Conservation (phyloP, 1,140 invertebrate genomes). For the Drosophila seguyi region DNA sequence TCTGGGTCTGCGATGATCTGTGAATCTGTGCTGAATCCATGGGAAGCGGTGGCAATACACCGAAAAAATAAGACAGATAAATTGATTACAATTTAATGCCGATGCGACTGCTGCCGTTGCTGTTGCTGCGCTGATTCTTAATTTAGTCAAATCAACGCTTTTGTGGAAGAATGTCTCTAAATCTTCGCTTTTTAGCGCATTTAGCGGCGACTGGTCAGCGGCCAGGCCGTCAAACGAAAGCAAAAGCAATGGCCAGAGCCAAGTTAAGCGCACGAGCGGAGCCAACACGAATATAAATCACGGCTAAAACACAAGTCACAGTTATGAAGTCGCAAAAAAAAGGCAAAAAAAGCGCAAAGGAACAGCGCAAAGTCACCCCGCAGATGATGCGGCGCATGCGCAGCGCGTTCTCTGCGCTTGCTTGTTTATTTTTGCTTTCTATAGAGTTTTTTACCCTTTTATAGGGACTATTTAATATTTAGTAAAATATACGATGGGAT, state of each 20-base stretch:
- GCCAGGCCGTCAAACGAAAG: conserved; percentile 32
- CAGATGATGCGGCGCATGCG: conserved; percentile 55
- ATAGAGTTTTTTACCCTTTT: conserved; percentile 1
- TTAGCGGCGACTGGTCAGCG: conserved; percentile 47
- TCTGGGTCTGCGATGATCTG: conserved; percentile 56
- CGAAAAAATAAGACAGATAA: conserved; percentile 39
- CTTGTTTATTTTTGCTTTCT: conserved; percentile 3
- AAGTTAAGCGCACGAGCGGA: conserved; percentile 36
- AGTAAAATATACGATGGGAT: not conserved
- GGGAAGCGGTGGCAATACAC: conserved; percentile 36
- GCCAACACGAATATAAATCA: conserved; percentile 41
- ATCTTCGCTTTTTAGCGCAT: conserved; percentile 61
- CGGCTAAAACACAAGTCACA: conserved; percentile 48
- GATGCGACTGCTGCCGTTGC: conserved; percentile 18
- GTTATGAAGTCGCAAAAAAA: conserved; percentile 41
- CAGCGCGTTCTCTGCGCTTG: conserved; percentile 31
- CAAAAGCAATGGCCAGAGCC: conserved; percentile 50
- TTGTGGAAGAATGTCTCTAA: conserved; percentile 63
- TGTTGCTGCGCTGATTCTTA: conserved; percentile 38
- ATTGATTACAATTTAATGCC: conserved; percentile 74
- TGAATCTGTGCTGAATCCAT: conserved; percentile 47
- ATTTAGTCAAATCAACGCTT: conserved; percentile 79
- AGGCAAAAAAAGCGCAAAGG: conserved; percentile 11
- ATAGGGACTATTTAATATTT: not conserved
- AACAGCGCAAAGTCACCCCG: conserved; percentile 13